A percentile compares a stretch with the other conserved stretches of the same genome.
phyloP scores from a whole-genome alignment of 1,140 invertebrate genomes.

The Cotesia typhae region DNA sequence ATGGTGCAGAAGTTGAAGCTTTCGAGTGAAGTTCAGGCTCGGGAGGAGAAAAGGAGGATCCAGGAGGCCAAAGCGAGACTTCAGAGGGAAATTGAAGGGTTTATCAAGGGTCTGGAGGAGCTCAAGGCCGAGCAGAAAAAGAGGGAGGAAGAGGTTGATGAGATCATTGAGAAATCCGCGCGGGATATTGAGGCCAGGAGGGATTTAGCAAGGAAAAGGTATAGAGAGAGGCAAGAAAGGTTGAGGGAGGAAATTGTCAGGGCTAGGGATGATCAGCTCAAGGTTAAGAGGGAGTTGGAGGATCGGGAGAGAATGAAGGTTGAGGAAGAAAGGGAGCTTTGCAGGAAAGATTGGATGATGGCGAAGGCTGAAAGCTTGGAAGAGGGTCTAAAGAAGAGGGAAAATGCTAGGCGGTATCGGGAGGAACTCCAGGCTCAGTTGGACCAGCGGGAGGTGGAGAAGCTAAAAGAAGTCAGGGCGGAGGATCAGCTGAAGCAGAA shows the following conservation, averaged over 20 bases:
- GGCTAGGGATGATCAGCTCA: constrained; percentile 43
- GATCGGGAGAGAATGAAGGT: constrained; percentile 26
- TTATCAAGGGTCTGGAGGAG: constrained; percentile 43
- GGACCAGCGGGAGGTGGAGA: not conserved
- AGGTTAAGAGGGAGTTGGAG: constrained; percentile 26
- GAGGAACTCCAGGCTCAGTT: constrained; percentile 45
- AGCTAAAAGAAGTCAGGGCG: not conserved
- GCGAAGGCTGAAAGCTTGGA: constrained; percentile 34
- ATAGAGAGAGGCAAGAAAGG: constrained; percentile 36
- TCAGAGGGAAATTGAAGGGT: constrained; percentile 43
- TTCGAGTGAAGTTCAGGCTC: constrained; percentile 39
- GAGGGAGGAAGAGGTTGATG: constrained; percentile 42
- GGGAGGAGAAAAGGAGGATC: constrained; percentile 33
- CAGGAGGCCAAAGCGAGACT: constrained; percentile 32
- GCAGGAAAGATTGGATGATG: constrained; percentile 41
- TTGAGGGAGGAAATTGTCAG: constrained; percentile 38
- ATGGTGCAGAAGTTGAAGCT: constrained; percentile 35
- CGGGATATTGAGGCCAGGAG: constrained; percentile 30
- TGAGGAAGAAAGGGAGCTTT: constrained; percentile 34
- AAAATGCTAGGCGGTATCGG: constrained; percentile 41
- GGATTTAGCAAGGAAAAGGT: constrained; percentile 34
- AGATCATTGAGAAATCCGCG: constrained; percentile 33
- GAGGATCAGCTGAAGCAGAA: not conserved
- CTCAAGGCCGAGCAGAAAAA: constrained; percentile 40
- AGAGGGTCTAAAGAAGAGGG: constrained; percentile 25